A percentile compares a stretch with the other conserved stretches of the same genome.
These are phyloP conservation scores for Eustalomyia histrio DNA, from an alignment of 2,888 invertebrate species.

Conservation along the genomic window DNA sequence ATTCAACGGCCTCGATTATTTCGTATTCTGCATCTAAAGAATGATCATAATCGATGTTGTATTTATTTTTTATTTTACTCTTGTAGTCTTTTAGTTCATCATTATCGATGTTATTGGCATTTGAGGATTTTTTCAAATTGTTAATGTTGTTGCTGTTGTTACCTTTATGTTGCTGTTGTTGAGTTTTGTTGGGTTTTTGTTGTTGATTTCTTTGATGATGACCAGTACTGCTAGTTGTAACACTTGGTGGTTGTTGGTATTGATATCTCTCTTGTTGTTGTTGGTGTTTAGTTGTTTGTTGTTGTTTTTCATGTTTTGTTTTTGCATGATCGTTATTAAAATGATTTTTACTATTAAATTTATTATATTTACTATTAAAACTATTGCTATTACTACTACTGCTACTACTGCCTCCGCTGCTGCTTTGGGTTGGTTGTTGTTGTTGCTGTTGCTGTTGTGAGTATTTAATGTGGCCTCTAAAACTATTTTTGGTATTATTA, in stretches of 20 bases:
- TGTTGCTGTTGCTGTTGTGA: slow-evolving; percentile 66
- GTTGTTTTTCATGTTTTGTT: slow-evolving; percentile 51
- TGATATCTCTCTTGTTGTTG: slow-evolving; percentile 65
- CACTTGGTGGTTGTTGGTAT: slow-evolving; percentile 57
- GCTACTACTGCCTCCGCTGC: slow-evolving; percentile 65
- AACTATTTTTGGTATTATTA: slow-evolving; percentile 77
- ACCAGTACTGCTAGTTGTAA: slow-evolving; percentile 31
- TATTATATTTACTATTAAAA: slow-evolving; percentile 69
- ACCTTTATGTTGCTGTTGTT: slow-evolving; percentile 6
- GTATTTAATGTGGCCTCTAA: slow-evolving; percentile 77
- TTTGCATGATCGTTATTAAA: slow-evolving; percentile 47
- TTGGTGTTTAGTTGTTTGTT: slow-evolving; percentile 50
- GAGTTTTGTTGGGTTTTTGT: slow-evolving; percentile 50
- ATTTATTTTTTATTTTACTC: slow-evolving; percentile 79
- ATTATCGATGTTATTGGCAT: slow-evolving; percentile 74
- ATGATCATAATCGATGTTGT: slow-evolving; percentile 80
- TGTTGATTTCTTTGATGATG: slow-evolving; percentile 20
- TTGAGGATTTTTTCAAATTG: slow-evolving; percentile 66
- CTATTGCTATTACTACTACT: slow-evolving; percentile 63
- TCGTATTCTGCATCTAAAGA: slow-evolving; percentile 79
- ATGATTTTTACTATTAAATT: slow-evolving; percentile 66
- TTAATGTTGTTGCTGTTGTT: slow-evolving; percentile 35
- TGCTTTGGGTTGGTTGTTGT: slow-evolving; percentile 62
- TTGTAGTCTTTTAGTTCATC: slow-evolving; percentile 78
- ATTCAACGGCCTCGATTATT: slow-evolving; percentile 80